Conservation (phyloP, 2,797 vertebrate species). For the Emydoidea blandingii region DNA sequence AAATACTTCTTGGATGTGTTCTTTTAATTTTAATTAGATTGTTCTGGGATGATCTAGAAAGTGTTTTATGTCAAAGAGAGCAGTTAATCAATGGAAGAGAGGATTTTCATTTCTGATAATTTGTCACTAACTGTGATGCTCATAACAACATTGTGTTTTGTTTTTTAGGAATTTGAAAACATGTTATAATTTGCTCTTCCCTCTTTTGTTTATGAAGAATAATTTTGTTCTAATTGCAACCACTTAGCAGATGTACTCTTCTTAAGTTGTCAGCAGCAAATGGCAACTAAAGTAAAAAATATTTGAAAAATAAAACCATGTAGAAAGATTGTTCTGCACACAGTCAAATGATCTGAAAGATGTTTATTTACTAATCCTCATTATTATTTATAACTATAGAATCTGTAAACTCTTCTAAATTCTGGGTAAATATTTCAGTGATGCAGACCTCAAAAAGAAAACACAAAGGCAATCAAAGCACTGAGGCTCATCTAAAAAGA, state of each 20-base stretch:
- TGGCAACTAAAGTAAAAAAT: background rate
- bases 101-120: background rate
- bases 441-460: background rate
- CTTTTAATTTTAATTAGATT: background rate
- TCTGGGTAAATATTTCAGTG: background rate
- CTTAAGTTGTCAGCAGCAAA: conserved; percentile 39
- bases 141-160: background rate
- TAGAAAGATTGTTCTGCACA: conserved; percentile 3
- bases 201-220: conserved; percentile 13
- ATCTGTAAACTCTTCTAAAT: background rate
- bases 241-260: conserved; percentile 7
- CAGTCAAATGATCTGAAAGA: background rate
- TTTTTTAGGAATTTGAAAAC: background rate
- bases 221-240: conserved; percentile 34
- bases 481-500: background rate
- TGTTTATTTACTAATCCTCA: background rate
- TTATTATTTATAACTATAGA: background rate
- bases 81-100: background rate
- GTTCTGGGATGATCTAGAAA: background rate
- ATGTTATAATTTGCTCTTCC: conserved; percentile 12
- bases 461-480: background rate
- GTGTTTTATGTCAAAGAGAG: background rate
- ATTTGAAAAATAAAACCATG: conserved; percentile 42
- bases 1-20: background rate
- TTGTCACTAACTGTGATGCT: background rate